Evolutionary conservation across 2,888 invertebrate species (phyloP).

Genomic region (Tachystola acroxantha): DNA sequence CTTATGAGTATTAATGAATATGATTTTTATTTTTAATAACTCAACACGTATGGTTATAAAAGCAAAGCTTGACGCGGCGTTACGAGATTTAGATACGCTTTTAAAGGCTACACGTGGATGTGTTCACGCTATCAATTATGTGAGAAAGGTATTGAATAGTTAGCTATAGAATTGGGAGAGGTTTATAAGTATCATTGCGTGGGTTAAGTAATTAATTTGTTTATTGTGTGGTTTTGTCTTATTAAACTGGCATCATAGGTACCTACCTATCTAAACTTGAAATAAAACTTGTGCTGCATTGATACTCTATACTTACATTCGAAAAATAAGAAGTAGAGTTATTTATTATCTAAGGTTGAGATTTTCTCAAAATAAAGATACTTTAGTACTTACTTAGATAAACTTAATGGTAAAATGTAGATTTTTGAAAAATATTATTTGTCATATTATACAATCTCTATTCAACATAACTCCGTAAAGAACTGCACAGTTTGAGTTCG

Average conservation of each 20-base stretch:
- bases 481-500: neutral
- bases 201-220: conserved; percentile 15
- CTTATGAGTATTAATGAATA: conserved; percentile 55
- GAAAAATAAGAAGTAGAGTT: too few relatives aligned
- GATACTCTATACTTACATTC: too few relatives aligned
- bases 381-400: too few relatives aligned
- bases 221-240: conserved; percentile 4
- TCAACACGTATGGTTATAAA: conserved; percentile 53
- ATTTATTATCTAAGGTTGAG: too few relatives aligned
- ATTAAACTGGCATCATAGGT: conserved; percentile 1
- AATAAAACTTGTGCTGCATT: too few relatives aligned
- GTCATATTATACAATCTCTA: too few relatives aligned
- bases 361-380: too few relatives aligned
- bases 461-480: too few relatives aligned
- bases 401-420: too few relatives aligned
- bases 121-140: conserved; percentile 28
- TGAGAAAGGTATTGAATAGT: conserved; percentile 20
- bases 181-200: neutral
- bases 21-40: conserved; percentile 60
- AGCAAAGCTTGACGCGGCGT: conserved; percentile 36
- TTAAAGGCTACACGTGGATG: conserved; percentile 20
- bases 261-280: too few relatives aligned
- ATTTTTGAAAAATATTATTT: too few relatives aligned
- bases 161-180: conserved; percentile 1
- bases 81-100: conserved; percentile 34